A percentile compares a stretch with the other conserved stretches of the same genome.
phyloP scores from a whole-genome alignment of 2,113 vertebrate species.

The Carollia perspicillata region DNA sequence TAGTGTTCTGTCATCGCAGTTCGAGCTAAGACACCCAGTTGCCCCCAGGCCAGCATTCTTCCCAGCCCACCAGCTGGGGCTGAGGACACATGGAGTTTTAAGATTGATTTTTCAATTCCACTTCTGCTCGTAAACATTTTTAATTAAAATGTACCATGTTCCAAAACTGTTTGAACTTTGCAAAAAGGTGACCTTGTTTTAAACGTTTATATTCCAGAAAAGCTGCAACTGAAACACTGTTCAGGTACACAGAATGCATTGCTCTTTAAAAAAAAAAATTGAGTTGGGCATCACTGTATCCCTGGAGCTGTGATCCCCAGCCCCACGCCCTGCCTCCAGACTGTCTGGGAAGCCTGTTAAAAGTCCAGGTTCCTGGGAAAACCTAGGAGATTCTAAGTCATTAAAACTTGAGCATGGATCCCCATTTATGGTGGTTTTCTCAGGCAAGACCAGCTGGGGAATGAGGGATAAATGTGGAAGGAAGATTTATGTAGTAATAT shows the following conservation, averaged over 20 bases:
- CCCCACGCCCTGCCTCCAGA: neutral
- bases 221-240: neutral
- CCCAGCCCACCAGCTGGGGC: neutral
- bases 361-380: neutral
- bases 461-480: neutral
- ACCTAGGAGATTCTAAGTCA: neutral
- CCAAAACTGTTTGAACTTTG: neutral
- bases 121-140: neutral
- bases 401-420: neutral
- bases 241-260: neutral
- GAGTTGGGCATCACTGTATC: too few species aligned
- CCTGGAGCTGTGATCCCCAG: too few species aligned
- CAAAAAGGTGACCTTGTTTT: neutral
- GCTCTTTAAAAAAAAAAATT: neutral
- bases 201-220: neutral
- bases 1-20: neutral
- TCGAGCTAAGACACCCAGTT: neutral
- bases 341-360: neutral
- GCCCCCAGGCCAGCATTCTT: neutral
- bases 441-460: neutral
- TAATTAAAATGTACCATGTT: neutral
- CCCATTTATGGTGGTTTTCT: neutral
- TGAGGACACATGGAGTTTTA: neutral
- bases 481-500: neutral
- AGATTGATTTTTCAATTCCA: neutral